Evolutionary conservation across 2,888 invertebrate genomes (phyloP), one percentile per base, ranked within the genome.

Genomic region (Abscondita cerata): DNA sequence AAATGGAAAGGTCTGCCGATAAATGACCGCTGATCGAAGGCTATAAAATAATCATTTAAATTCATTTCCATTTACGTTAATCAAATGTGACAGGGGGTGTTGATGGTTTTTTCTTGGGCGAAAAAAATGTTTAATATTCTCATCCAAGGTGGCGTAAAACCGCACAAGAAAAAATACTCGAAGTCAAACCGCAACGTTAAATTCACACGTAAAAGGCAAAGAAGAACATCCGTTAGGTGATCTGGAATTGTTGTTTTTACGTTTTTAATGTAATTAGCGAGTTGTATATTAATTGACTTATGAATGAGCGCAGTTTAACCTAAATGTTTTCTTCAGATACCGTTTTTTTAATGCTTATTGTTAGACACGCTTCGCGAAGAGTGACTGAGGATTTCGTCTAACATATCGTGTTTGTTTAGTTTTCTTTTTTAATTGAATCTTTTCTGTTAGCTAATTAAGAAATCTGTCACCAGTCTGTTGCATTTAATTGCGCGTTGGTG

Each of bases 151-250:
- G 12, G 36, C 36, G 36, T 36, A 36, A 36, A 36, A 36, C 36
- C 31, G 9, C 36, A 36, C 11, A 36, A 9, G 36, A 36, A 12
- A 36, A 12, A 36, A 36, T 12, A n/a, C 36, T 4, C 11, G 11
- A 36, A 2, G 11, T 11, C 11, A 2, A 11, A 36, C 36, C 36
- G 11, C 36, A 36, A 36, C 36, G 11, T 12, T 36, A 2, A 12
- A 36, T n/a, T 36, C 36, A 36, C 36, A 36, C 36, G 36, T n/a
- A n/a, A 12, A 36, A n/a, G n/a, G n/a, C n/a, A n/a, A n/a, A n/a
- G n/a, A n/a, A 36, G 2, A n/a, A 36, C 12, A 36, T 36, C 25
- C 25, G 25, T 25, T 25, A 25, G 25, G 4, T 4, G 25, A 25
- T 25, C 25, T 25, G 25, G 25, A 25, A 25, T 25, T 6, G 25